Evolutionary conservation across 2,113 vertebrate genomes (phyloP).

Genomic region (Anarrhichthys ocellatus): DNA sequence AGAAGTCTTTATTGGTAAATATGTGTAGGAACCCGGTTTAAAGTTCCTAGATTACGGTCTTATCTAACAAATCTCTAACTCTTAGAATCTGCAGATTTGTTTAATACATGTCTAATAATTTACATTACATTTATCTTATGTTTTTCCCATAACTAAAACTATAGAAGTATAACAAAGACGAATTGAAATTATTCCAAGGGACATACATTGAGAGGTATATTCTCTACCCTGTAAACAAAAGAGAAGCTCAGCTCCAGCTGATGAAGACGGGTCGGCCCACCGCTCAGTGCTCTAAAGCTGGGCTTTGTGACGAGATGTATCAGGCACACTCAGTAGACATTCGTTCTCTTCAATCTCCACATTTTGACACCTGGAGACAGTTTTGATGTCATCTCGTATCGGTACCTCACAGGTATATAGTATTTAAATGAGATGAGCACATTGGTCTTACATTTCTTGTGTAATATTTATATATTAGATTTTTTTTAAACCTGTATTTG

Average conservation of each 20-base stretch:
- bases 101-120: background rate
- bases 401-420: background rate
- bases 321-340: too few relatives aligned
- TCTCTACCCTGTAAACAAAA: background rate
- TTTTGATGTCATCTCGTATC: background rate
- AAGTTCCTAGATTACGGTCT: background rate
- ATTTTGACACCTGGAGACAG: background rate
- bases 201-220: background rate
- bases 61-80: background rate
- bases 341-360: background rate
- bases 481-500: background rate
- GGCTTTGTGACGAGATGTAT: background rate
- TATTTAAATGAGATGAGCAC: background rate
- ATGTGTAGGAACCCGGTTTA: background rate
- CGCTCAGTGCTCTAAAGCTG: background rate
- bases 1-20: background rate
- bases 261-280: background rate
- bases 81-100: background rate
- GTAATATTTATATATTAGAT: background rate
- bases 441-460: background rate
- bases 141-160: background rate
- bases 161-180: background rate
- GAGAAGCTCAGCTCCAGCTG: background rate
- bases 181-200: background rate
- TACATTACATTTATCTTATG: background rate